Base-by-base conservation (phyloP, 2,797 vertebrate species). In the Carcharodon carcharias region DNA sequence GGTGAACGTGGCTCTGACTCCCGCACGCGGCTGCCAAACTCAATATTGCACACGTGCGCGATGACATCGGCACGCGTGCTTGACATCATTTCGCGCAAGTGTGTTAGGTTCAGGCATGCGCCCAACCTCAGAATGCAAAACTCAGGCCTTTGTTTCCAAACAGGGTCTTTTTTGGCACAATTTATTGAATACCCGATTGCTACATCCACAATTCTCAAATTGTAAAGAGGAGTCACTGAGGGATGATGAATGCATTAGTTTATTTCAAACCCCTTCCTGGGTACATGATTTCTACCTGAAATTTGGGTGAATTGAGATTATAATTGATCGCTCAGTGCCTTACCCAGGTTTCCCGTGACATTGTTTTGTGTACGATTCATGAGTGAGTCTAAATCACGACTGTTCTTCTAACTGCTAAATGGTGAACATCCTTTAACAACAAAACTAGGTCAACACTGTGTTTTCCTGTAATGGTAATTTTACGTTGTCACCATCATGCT, bases 251-350 rank as follows among this genome's bases (percentile, higher is more conserved):
- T 87, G 80, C 28, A 9, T 96, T 87, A 61, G 54, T 89, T 89
- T 80, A 87, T 56, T 96, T 50, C 56, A 56, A 87, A n/a, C 63
- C n/a, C 87, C 71, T 56, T 77, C 23, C 95, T 73, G 54, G 16
- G 28, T 50, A 71, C 54, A 45, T 50, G n/a, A 28, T 96, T 85
- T 96, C 16, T 65, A 96, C 40, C 56, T 96, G 77, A 96, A 94
- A 67, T 26, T n/a, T 54, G 35, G 40, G 26, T 40, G 95, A 23
- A 23, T 56, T 63, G 54, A 65, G 45, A 45, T 50, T 67, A 54
- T 54, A 89, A 96, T 96, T 92, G 95, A 96, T 96, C 95, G 71
- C 21, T 56, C n/a, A 40, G 67, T 91, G 95, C 4, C n/a, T 45
- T 82, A 26, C 12, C 28, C 21, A 45, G 56, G 82, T 56, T 35